These are phyloP conservation scores for Trichomycterus rosablanca DNA, from an alignment of 2,113 vertebrate genomes.

Conservation along the genomic window DNA sequence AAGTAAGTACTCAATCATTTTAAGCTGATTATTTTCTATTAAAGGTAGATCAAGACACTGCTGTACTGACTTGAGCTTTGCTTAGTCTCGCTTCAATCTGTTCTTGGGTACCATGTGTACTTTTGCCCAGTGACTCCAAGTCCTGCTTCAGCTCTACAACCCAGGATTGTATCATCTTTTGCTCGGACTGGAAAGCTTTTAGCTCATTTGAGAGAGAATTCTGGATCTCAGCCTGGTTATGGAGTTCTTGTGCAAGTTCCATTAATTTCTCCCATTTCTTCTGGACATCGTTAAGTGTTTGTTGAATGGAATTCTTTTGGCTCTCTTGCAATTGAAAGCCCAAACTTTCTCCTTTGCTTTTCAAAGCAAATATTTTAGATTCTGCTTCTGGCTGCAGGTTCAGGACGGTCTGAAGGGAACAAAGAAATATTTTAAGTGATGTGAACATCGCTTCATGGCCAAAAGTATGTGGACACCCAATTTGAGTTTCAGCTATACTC, in stretches of 20 bases:
- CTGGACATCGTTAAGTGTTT: slow-evolving; percentile 38
- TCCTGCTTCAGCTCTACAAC: slow-evolving; percentile 46
- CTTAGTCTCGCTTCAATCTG: slow-evolving; percentile 47
- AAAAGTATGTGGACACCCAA: no score
- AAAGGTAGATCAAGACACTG: no score
- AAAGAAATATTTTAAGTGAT: no score
- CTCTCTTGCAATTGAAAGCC: slow-evolving; percentile 48
- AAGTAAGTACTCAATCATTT: no score
- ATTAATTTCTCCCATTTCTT: slow-evolving; percentile 54
- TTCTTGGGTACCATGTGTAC: slow-evolving; percentile 47
- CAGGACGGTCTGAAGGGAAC: slow-evolving; percentile 50
- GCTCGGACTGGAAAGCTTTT: slow-evolving; percentile 47
- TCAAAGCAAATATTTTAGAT: slow-evolving; percentile 52
- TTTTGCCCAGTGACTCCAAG: slow-evolving; percentile 36
- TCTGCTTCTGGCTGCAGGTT: slow-evolving; percentile 60
- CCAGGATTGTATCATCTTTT: slow-evolving; percentile 47
- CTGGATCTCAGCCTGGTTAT: slow-evolving; percentile 52
- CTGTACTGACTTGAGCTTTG: slow-evolving; percentile 36
- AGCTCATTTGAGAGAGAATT: slow-evolving; percentile 56
- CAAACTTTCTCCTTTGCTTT: slow-evolving; percentile 46
- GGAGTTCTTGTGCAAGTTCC: slow-evolving; percentile 37
- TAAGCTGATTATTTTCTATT: no score
- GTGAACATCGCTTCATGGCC: no score
- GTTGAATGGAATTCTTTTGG: slow-evolving; percentile 26
- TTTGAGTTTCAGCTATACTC: no score